Conservation (phyloP, 92 coral and sea anemone genomes). For the Epizoanthus stellaris region DNA sequence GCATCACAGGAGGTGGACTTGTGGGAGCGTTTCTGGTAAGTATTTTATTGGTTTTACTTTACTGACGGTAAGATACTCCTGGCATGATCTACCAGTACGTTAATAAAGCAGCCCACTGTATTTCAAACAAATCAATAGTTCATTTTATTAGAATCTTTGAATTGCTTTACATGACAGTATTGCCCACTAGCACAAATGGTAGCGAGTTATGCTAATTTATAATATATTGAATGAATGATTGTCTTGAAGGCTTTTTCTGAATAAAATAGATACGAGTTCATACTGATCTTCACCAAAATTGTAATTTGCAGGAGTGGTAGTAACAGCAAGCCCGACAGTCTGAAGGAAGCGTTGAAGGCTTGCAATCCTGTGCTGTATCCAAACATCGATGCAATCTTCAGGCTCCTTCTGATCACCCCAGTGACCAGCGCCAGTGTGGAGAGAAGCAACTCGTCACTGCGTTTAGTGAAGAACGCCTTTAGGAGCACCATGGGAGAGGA, state of each 20-base stretch:
- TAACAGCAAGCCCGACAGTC: conserved; percentile 17
- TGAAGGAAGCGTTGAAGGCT: conserved; percentile 21
- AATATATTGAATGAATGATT: conserved; percentile 5
- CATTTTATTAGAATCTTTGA: conserved; percentile 8
- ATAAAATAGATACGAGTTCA: conserved; percentile 10
- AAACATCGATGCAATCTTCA: conserved; percentile 29
- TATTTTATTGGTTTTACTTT: neutral
- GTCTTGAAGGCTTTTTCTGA: conserved; percentile 1
- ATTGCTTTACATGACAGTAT: conserved; percentile 9
- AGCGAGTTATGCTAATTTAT: neutral
- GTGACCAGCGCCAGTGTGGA: conserved; percentile 37
- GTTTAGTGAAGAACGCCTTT: conserved; percentile 27
- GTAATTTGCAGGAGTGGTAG: conserved; percentile 17
- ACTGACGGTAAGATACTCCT: conserved; percentile 12
- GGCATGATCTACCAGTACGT: conserved; percentile 8
- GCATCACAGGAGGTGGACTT: conserved; percentile 23
- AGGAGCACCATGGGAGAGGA: conserved; percentile 33
- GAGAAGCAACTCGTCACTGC: conserved; percentile 20
- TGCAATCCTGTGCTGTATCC: conserved; percentile 19
- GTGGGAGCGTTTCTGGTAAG: conserved; percentile 5
- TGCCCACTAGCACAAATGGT: conserved; percentile 6
- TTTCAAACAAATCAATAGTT: conserved; percentile 10
- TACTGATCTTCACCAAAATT: conserved; percentile 19
- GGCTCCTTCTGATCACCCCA: conserved; percentile 32
- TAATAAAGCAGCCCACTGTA: conserved; percentile 19